Base-by-base conservation (phyloP, 2,797 vertebrate species). In the Girardinus metallicus region DNA sequence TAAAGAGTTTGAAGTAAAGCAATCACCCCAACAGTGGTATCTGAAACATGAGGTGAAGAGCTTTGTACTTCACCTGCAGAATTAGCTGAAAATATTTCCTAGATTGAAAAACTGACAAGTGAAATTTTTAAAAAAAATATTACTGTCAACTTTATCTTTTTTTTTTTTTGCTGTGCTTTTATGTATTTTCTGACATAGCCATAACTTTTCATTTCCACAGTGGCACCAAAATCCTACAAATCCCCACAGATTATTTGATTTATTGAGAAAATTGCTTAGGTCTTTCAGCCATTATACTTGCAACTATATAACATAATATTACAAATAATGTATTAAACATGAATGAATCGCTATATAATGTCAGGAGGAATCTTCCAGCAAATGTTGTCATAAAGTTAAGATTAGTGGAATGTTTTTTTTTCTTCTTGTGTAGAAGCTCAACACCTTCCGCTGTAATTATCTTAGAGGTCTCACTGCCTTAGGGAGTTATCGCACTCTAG, bases 361-460 rank as follows among this genome's bases (percentile, higher is more conserved):
- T 29, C 12, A 16, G 11, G 29, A 71, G 43, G n/a, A 46, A 71
- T 44, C 26, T 71, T 71, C 41, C 68, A 46, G 1, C 26, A 71
- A 71, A 71, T 29, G 41, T n/a, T 43, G 55, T 57, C 10, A 41
- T 71, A 34, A 29, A n/a, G 34, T 13, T 76, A 62, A 73, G 77
- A 82, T 83, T 57, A 66, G 44, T 81, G 71, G 74, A 76, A 39
- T 53, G 8, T 11, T 26, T 64, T 18, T 43, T 75, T 78, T 82
- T 53, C 55, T 41, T 78, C 68, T 83, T 87, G 77, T 83, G 77
- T 49, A 29, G 11, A 43, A 70, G 83, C 71, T 91, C 82, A 74
- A 89, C 82, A 87, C 87, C 88, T 86, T 85, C 72, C 73, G 73
- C 81, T 87, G 82, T 89, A 88, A 90, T 93, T 88, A 93, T 85